Percentiles rank a stretch among this genome's conserved stretches.
phyloP scores from a whole-genome alignment of 2,888 invertebrate species.

The Lochmaea capreae region DNA sequence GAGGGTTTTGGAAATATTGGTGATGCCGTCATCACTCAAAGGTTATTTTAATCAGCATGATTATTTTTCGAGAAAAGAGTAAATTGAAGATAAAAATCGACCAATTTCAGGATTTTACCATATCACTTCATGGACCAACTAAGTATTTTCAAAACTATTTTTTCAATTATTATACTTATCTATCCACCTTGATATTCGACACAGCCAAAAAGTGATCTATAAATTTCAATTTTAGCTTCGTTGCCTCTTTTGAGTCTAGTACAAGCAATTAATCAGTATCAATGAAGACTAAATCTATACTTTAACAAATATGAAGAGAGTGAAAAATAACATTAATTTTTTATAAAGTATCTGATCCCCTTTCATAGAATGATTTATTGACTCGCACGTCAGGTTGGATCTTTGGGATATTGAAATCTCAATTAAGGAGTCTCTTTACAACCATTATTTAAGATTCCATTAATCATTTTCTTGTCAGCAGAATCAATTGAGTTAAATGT shows the following conservation, averaged over 20 bases:
- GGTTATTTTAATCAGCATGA: too few relatives aligned
- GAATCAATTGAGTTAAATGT: conserved; percentile 30
- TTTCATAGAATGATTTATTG: conserved; percentile 20
- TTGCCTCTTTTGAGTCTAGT: background rate
- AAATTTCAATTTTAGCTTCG: conserved; percentile 1
- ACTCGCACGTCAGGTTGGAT: conserved; percentile 18
- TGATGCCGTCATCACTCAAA: too few relatives aligned
- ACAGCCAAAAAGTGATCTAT: background rate
- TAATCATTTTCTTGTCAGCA: conserved; percentile 32
- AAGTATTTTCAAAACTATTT: too few relatives aligned
- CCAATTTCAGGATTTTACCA: too few relatives aligned
- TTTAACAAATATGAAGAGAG: conserved; percentile 2
- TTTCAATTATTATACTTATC: too few relatives aligned
- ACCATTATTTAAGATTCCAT: conserved; percentile 33
- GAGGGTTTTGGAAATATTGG: too few relatives aligned
- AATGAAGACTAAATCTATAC: background rate
- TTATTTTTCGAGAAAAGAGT: too few relatives aligned
- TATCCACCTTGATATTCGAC: background rate
- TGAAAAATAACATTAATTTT: conserved; percentile 14
- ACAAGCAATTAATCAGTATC: conserved; percentile 4
- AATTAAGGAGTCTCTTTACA: conserved; percentile 32
- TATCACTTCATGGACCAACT: too few relatives aligned
- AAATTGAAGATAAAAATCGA: too few relatives aligned
- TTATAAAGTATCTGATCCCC: conserved; percentile 5
- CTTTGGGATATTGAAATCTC: conserved; percentile 31